Conservation (phyloP, 2,797 vertebrate species). For the Uromys caudimaculatus region DNA sequence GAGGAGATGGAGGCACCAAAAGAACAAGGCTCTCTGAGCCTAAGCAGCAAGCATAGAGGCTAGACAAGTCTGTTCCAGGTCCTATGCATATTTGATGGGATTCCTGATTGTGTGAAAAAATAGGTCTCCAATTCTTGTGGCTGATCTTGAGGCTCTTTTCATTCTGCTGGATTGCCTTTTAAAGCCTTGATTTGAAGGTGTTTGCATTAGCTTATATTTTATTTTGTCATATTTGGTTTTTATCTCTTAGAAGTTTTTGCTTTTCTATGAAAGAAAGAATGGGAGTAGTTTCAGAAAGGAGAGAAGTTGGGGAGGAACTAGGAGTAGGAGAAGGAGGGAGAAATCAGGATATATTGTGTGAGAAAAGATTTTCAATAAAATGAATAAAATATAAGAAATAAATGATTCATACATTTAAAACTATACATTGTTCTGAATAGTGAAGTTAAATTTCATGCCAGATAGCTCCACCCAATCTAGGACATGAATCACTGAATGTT, state of each 20-base stretch:
- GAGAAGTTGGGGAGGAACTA: no score
- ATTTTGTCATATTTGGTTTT: background rate
- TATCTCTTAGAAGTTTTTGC: background rate
- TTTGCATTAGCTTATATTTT: background rate
- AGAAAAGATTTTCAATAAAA: background rate
- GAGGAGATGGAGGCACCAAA: background rate
- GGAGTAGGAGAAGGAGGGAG: background rate
- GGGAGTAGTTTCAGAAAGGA: background rate
- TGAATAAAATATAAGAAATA: background rate
- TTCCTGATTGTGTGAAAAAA: background rate
- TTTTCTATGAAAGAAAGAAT: background rate
- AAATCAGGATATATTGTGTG: background rate
- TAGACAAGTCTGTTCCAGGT: background rate
- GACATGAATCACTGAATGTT: background rate
- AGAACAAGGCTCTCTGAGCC: background rate
- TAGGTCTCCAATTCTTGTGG: background rate
- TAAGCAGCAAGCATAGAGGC: background rate
- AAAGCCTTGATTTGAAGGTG: background rate
- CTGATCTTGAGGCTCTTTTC: background rate
- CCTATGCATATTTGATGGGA: background rate
- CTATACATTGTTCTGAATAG: background rate
- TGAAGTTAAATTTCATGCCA: background rate
- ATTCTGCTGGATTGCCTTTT: background rate
- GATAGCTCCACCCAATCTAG: background rate
- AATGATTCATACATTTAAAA: background rate